Evolutionary conservation across 2,113 vertebrate genomes (phyloP), one percentile per base, ranked within the genome.

Genomic region (Eurystomus gularis): DNA sequence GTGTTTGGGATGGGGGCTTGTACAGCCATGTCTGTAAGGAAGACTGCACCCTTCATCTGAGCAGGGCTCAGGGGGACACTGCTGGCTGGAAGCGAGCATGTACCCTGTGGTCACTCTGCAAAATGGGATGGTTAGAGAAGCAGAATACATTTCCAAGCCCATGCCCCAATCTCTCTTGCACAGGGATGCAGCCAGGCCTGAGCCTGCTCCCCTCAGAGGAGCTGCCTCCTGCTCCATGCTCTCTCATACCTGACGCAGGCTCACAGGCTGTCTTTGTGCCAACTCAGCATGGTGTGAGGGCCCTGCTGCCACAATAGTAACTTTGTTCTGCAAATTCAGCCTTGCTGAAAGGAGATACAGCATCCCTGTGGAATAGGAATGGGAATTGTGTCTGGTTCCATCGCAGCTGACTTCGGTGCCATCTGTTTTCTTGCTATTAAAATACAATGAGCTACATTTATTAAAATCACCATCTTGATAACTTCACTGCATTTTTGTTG

Each of bases 241-340:
- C 7, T 8, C 40, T 78, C 7, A 3, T 42, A 68, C 71, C 62
- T 80, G 65, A 88, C 13, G 35, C 84, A 51, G 83, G 62, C 72
- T 72, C 24, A 4, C 71, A 82, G 92, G 49, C 69, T 17, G 84
- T 7, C 82, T 93, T 95, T 93, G 85, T 93, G 73, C 46, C 52
- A 77, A 33, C 69, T 39, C 93, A 62, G 83, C 7, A 1, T 62
- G 73, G 78, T 25, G 13, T 37, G 75, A 95, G 91, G 66, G 75
- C 70, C 68, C 85, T 40, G 44, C 29, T 55, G 86, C 70, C 75
- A 80, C 90, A 87, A 85, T 21, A 72, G 92, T 68, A 82, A 90
- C 96, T 90, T 76, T 82, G 84, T 91, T 90, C 82, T 76, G 90
- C 92, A 95, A 87, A 94, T 91, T 71, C 78, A 55, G 81, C 87